Evolutionary conservation across 1,140 invertebrate species (phyloP).

Genomic region (Rhagoletis pomonella): DNA sequence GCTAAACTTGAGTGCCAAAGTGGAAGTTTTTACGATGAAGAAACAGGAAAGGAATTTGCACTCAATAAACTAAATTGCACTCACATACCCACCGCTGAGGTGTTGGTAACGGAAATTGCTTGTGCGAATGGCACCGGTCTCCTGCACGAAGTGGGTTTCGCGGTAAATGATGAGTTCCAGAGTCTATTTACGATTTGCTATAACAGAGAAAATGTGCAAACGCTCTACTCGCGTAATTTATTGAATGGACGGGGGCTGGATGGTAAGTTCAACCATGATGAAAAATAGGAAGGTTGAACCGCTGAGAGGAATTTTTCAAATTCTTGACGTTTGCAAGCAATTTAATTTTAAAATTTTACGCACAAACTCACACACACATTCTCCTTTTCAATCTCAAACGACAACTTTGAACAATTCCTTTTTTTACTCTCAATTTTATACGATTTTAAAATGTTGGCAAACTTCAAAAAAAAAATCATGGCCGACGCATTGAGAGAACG

Average conservation of each 20-base stretch:
- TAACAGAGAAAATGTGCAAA: conserved; percentile 65
- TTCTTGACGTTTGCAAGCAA: too few relatives aligned
- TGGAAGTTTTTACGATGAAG: background rate
- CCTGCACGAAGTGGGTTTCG: conserved; percentile 50
- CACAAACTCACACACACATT: too few relatives aligned
- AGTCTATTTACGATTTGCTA: conserved; percentile 54
- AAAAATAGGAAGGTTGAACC: too few relatives aligned
- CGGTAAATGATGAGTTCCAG: conserved; percentile 2
- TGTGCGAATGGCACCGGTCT: conserved; percentile 33
- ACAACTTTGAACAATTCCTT: too few relatives aligned
- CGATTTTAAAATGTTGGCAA: too few relatives aligned
- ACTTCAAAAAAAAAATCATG: too few relatives aligned
- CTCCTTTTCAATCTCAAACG: too few relatives aligned
- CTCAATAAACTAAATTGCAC: conserved; percentile 25
- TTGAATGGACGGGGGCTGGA: conserved; percentile 52
- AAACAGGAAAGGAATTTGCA: background rate
- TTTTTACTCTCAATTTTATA: too few relatives aligned
- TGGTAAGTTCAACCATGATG: background rate
- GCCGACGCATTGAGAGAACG: too few relatives aligned
- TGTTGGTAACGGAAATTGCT: background rate
- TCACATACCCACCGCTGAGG: background rate
- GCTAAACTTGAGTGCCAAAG: background rate
- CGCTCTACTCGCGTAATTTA: conserved; percentile 59
- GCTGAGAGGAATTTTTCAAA: too few relatives aligned
- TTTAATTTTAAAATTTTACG: too few relatives aligned